These are phyloP conservation scores for Drosophila setosimentum DNA, from an alignment of 2,888 invertebrate genomes.

Conservation along the genomic window DNA sequence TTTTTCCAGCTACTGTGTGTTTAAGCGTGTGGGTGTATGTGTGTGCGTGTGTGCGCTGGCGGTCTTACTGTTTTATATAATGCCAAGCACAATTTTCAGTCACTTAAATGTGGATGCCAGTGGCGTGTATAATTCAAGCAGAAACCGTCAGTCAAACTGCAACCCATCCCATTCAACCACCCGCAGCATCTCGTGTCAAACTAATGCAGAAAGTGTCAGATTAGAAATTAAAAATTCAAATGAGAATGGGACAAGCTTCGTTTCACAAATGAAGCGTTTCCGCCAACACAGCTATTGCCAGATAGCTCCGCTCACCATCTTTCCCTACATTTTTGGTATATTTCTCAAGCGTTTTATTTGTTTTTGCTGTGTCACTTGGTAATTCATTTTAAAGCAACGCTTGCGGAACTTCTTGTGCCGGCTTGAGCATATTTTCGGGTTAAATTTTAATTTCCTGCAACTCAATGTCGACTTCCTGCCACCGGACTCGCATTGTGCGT, in stretches of 20 bases:
- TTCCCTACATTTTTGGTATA: neutral
- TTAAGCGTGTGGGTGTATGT: constrained; percentile 8
- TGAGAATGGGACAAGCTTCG: constrained; percentile 51
- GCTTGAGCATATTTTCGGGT: constrained; percentile 53
- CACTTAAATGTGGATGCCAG: constrained; percentile 75
- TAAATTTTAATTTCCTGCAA: constrained; percentile 79
- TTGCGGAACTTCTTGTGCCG: constrained; percentile 7
- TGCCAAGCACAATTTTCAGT: constrained; percentile 63
- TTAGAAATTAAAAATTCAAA: constrained; percentile 75
- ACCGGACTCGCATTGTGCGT: constrained; percentile 21
- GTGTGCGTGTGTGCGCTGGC: neutral
- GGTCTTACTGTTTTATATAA: constrained; percentile 55
- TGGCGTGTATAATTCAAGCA: constrained; percentile 32
- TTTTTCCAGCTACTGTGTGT: constrained; percentile 36
- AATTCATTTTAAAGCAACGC: constrained; percentile 58
- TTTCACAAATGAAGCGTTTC: constrained; percentile 72
- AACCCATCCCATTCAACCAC: neutral
- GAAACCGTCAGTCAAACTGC: neutral
- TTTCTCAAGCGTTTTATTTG: constrained; percentile 6
- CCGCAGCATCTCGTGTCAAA: constrained; percentile 57
- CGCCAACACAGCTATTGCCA: constrained; percentile 15
- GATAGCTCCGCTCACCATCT: too few relatives aligned
- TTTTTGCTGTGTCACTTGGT: constrained; percentile 33
- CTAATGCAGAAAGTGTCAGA: constrained; percentile 71
- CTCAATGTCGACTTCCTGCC: constrained; percentile 67